A percentile compares a stretch with the other conserved stretches of the same genome.
Conservation (phyloP, 2,888 invertebrate species). For the Chrysotoxum bicinctum region DNA sequence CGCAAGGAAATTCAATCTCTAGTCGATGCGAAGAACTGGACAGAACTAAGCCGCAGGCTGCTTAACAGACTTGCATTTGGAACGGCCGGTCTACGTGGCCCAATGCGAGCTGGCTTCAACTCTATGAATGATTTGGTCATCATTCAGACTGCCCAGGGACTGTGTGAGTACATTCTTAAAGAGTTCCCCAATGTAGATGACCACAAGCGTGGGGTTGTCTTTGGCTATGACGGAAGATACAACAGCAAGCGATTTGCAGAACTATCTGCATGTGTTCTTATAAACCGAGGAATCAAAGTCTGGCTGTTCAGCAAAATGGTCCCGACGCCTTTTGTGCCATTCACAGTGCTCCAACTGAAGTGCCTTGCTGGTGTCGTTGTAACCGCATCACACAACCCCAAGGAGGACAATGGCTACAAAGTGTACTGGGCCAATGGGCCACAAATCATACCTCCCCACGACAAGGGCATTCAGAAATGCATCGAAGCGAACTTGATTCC, state of each 20-base stretch:
- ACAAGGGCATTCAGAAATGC: slow-evolving; percentile 90
- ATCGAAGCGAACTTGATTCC: slow-evolving; percentile 92
- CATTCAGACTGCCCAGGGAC: slow-evolving; percentile 96
- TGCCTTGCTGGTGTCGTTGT: slow-evolving; percentile 95
- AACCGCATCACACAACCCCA: slow-evolving; percentile 97
- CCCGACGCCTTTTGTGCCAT: slow-evolving; percentile 97
- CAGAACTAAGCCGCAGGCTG: slow-evolving; percentile 85
- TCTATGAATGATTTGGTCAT: slow-evolving; percentile 98
- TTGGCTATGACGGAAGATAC: slow-evolving; percentile 96
- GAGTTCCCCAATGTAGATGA: slow-evolving; percentile 82
- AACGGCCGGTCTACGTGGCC: slow-evolving; percentile 95
- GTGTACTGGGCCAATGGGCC: slow-evolving; percentile 98
- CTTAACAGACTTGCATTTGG: slow-evolving; percentile 91
- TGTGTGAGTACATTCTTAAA: slow-evolving; percentile 88
- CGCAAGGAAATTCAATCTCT: slow-evolving; percentile 85
- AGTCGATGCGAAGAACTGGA: slow-evolving; percentile 83
- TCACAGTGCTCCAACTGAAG: slow-evolving; percentile 87
- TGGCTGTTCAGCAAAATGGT: slow-evolving; percentile 90
- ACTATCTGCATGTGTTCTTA: slow-evolving; percentile 92
- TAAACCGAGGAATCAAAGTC: slow-evolving; percentile 89
- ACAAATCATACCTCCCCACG: slow-evolving; percentile 96
- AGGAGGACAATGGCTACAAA: slow-evolving; percentile 98
- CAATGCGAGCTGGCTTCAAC: slow-evolving; percentile 96
- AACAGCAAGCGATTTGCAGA: slow-evolving; percentile 92
- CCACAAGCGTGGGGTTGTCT: slow-evolving; percentile 88